phyloP scores from a whole-genome alignment of 1,140 invertebrate genomes.

The Drosophila nigromelanica region DNA sequence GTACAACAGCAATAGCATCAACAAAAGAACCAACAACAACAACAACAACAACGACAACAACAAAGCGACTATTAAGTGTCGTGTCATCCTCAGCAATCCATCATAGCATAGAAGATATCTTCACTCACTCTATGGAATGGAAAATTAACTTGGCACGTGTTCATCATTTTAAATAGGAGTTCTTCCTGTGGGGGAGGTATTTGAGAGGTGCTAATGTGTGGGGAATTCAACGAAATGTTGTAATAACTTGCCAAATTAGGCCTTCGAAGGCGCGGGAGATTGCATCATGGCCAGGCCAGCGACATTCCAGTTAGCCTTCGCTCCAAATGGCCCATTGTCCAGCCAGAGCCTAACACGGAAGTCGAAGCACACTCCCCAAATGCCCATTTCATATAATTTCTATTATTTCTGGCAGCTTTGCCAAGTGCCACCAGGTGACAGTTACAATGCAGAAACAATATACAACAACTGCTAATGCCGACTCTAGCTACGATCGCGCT shows the following conservation, averaged over 20 bases:
- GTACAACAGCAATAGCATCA: constrained; percentile 39
- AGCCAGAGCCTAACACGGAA: constrained; percentile 28
- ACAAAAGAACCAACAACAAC: constrained; percentile 47
- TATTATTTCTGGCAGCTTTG: constrained; percentile 77
- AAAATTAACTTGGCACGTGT: constrained; percentile 77
- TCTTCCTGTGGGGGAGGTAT: constrained; percentile 47
- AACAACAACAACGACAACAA: constrained; percentile 43
- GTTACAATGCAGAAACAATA: constrained; percentile 79
- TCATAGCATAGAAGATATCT: constrained; percentile 61
- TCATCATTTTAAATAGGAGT: constrained; percentile 56
- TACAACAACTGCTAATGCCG: constrained; percentile 59
- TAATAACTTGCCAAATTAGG: constrained; percentile 71
- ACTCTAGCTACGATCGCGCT: constrained; percentile 21
- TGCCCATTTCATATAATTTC: constrained; percentile 81
- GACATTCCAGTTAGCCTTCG: constrained; percentile 22
- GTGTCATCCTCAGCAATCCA: constrained; percentile 76
- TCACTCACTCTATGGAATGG: constrained; percentile 20
- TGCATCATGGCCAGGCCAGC: constrained; percentile 37
- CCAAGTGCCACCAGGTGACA: constrained; percentile 76
- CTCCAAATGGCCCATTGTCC: constrained; percentile 70
- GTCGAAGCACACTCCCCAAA: constrained; percentile 73
- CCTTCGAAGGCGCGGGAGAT: constrained; percentile 39
- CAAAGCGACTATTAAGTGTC: constrained; percentile 70
- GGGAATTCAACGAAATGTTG: constrained; percentile 45
- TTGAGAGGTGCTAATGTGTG: constrained; percentile 50